These are phyloP conservation scores for Drosophila bunnanda DNA, from an alignment of 2,888 invertebrate species.

Conservation along the genomic window DNA sequence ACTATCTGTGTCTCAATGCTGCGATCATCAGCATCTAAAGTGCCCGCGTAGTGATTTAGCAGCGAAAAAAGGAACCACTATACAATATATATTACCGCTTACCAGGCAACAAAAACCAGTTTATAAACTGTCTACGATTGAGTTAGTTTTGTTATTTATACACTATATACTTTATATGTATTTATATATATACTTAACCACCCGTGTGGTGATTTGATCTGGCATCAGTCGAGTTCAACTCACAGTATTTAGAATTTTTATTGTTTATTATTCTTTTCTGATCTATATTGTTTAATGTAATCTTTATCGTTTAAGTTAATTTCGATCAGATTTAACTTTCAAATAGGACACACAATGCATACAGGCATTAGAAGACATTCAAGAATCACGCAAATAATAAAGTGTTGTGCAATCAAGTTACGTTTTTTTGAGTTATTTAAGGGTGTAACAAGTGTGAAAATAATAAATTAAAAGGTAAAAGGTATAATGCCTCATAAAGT, in stretches of 20 bases:
- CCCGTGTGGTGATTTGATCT: conserved; percentile 32
- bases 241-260: conserved; percentile 27
- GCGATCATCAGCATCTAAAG: conserved; percentile 71
- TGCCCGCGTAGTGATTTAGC: conserved; percentile 66
- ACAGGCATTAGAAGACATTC: conserved; percentile 66
- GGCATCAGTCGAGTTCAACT: conserved; percentile 28
- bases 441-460: neutral
- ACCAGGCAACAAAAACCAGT: conserved; percentile 30
- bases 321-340: conserved; percentile 42
- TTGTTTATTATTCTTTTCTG: conserved; percentile 13
- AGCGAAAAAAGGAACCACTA: conserved; percentile 38
- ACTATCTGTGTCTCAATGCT: conserved; percentile 78
- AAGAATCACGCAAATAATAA: conserved; percentile 53
- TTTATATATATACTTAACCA: conserved; percentile 31
- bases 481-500: no score
- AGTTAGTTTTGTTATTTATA: conserved; percentile 34
- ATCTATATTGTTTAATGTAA: conserved; percentile 44
- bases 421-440: neutral
- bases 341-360: conserved; percentile 60
- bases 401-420: conserved; percentile 60
- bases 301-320: conserved; percentile 50
- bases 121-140: conserved; percentile 21
- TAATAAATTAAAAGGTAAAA: neutral
- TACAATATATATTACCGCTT: conserved; percentile 49
- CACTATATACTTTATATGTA: conserved; percentile 22